Evolutionary conservation across 2,797 vertebrate species (phyloP), one percentile per base, ranked within the genome.

Genomic region (Chromis chromis): DNA sequence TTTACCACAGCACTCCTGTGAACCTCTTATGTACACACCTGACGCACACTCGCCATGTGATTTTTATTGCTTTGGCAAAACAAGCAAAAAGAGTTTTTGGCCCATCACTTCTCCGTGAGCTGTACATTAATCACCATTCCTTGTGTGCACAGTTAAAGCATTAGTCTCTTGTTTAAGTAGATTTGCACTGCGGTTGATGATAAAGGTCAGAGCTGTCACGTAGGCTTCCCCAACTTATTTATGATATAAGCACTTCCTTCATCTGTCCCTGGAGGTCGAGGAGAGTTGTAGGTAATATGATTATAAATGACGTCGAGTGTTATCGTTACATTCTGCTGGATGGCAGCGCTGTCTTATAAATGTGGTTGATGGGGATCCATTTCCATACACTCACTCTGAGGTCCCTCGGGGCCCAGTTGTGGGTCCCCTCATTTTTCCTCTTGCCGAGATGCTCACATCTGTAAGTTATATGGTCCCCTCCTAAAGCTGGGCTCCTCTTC

Each of bases 281-380:
- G 65, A 83, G 80, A 86, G 74, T 86, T 88, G 70, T 76, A 74
- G 73, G 77, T 81, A 85, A 86, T 88, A 70, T 88, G 78, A 89
- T 91, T 90, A 85, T 74, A 80, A 71, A 89, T 87, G 84, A 89
- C 81, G 85, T 88, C 28, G 14, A 67, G 69, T 92, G 87, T 91
- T 93, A 86, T 90, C 76, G 61, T 88, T 86, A 78, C 76, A 76
- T 87, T 91, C 69, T 91, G 49, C 78, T 84, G 85, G 85, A 85
- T 91, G 92, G 91, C 68, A 88, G 68, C 68, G 70, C 86, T 90
- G 79, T 87, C 80, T 76, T 87, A 76, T 89, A 91, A 93, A 92
- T 66, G 76, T 57, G 68, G 65, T 79, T 80, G 70, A 91, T 83
- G 81, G 70, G 54, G 85, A 88, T 89, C 81, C 61, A 81, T 89